Evolutionary conservation across 2,888 invertebrate genomes (phyloP), one percentile per base, ranked within the genome.

Genomic region (Alitta virens): DNA sequence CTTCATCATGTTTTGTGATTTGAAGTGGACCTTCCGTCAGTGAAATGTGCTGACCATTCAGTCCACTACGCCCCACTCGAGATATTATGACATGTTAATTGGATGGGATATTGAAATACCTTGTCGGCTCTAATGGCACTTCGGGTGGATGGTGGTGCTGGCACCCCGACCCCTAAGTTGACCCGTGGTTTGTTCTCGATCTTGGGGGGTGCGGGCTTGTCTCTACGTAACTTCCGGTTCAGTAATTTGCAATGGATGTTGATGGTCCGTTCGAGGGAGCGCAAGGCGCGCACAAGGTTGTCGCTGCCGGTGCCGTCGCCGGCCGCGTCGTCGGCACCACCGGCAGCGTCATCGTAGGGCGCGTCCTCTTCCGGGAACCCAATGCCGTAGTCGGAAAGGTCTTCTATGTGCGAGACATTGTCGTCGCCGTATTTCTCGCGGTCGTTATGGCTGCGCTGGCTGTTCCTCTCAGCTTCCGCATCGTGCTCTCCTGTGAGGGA

Each of bases 251-350:
- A 60, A 38, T 67, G 67, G 40, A 50, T 59, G 49, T 52, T 61
- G 40, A 67, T 67, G 21, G 67, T 65, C 18, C 56, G 55, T 38
- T 67, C 67, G 1, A 67, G 60, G 3, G 65, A 63, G 5, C 52
- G 23, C 25, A 67, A 51, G 42, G 65, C 65, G 12, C 18, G 42
- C 9, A 62, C 53, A 5, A 67, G 61, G 18, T 27, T 40, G 23
- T 33, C 27, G 16, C 52, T 42, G 24, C 14, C 24, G 16, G 46
- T 21, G 27, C 25, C 40, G 12, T 40, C 49, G 26, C 24, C 54
- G 16, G n/a, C 23, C 42, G 25, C 42, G 1, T n/a, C 21, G n/a
- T 16, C 54, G 38, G n/a, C 52, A n/a, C 21, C 25, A 21, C n/a
- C 42, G 3, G 26, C 40, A 14, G 23, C 59, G 1, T 38, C 43